Base-by-base conservation (phyloP, 35 echinoderm and acorn worm genomes). In the Heliocidaris tuberculata region DNA sequence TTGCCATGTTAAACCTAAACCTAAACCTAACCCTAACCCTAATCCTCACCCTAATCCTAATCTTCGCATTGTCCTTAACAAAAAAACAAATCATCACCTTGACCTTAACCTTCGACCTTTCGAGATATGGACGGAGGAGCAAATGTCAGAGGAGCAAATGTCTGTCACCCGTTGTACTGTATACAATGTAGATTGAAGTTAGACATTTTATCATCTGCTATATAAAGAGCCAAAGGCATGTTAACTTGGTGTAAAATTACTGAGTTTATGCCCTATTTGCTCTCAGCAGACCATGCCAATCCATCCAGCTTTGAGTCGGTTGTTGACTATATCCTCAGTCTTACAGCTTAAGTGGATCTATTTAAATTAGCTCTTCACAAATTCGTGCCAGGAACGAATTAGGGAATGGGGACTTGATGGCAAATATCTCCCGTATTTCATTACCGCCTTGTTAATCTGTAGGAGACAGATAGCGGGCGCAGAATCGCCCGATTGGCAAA, bases 351-450 rank as follows among this genome's bases (percentile, higher is more conserved):
- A 78, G 27, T 78, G 27, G 65, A 78, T 78, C 65, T 24, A 78
- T 27, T 78, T 24, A 27, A 78, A 78, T 27, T 78, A 78, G 8
- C 65, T 7, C 65, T 78, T 78, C 21, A 78, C 65, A 78, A 78
- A 78, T 78, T 78, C 65, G 65, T 78, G 65, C 65, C 65, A 78
- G 65, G 65, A 78, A 78, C 65, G 65, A 78, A 78, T 78, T 78
- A 78, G 27, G 65, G 65, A 78, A 78, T 78, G n/a, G 65, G 65
- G 65, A n/a, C 65, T 78, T 78, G 65, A 78, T 78, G 65, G 65
- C 65, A 78, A 78, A 78, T 48, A 48, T 89, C 31, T 89, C 87
- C 87, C 32, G 47, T 89, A 89, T 89, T 89, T 89, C 87, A 89
- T 89, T 89, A 89, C 87, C 31, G 87, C 31, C 31, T 32, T 13